phyloP scores from a whole-genome alignment of 2,113 vertebrate genomes.

The Pluvianellus socialis region DNA sequence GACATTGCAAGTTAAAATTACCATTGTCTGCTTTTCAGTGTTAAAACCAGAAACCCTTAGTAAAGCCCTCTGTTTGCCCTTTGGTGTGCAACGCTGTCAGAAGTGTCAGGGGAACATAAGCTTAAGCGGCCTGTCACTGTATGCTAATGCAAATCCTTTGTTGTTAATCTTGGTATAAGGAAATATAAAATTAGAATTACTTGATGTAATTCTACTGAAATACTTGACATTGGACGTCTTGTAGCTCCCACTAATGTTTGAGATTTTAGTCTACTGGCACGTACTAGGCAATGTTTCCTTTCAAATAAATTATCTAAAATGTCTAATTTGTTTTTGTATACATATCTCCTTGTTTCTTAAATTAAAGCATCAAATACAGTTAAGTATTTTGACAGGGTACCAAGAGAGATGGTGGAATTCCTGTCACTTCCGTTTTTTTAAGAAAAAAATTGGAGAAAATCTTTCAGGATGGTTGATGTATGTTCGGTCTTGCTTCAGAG shows the following conservation, averaged over 20 bases:
- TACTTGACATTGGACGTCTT: neutral
- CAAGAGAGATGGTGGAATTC: neutral
- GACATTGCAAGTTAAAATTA: neutral
- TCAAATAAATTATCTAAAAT: neutral
- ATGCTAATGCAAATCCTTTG: neutral
- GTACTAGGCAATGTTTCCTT: neutral
- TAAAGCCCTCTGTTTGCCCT: neutral
- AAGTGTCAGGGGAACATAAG: neutral
- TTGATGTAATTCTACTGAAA: neutral
- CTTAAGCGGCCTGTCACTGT: neutral
- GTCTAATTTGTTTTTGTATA: neutral
- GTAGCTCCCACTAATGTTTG: neutral
- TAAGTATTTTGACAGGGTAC: neutral
- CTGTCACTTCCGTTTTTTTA: neutral
- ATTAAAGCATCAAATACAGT: neutral
- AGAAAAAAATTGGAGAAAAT: neutral
- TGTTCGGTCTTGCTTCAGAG: neutral
- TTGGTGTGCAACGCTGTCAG: neutral
- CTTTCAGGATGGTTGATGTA: neutral
- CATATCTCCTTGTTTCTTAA: neutral
- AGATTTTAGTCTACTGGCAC: neutral
- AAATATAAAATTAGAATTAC: neutral
- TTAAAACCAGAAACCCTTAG: neutral
- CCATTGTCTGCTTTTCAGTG: neutral
- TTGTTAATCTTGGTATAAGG: neutral